Percentiles rank a stretch among this genome's conserved stretches.
Conservation (phyloP, 2,888 invertebrate genomes). For the Sipha maydis region DNA sequence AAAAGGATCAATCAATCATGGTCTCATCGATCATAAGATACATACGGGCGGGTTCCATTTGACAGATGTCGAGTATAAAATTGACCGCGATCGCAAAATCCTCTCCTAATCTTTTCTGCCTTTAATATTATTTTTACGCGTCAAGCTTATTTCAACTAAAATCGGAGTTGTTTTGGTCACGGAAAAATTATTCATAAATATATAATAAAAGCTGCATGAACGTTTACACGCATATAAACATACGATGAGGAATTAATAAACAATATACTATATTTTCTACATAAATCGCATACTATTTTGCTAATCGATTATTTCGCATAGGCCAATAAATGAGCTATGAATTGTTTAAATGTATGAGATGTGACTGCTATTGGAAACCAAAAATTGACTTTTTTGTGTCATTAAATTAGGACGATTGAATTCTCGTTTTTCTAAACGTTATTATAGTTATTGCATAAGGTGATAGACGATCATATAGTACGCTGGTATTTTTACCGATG, state of each 20-base stretch:
- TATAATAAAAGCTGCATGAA: neutral
- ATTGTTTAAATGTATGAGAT: neutral
- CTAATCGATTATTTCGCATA: neutral
- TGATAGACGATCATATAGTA: constrained; percentile 22
- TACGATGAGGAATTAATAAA: too few relatives aligned
- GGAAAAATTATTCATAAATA: neutral
- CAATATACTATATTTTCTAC: too few relatives aligned
- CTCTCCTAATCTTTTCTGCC: neutral
- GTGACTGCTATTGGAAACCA: neutral
- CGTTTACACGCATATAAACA: too few relatives aligned
- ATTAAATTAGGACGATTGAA: neutral
- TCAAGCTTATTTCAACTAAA: neutral
- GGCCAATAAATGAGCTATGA: neutral
- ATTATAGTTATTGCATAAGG: neutral
- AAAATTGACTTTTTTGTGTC: neutral
- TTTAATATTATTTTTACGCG: neutral
- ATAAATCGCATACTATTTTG: neutral
- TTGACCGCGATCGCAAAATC: constrained; percentile 24
- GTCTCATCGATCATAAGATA: constrained; percentile 40
- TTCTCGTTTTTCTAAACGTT: neutral
- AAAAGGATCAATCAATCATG: constrained; percentile 55
- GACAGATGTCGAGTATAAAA: constrained; percentile 39
- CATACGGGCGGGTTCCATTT: neutral
- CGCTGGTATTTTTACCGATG: neutral
- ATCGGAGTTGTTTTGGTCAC: neutral